A percentile compares a stretch with the other conserved stretches of the same genome.
These are phyloP conservation scores for Dromaius novaehollandiae DNA, from an alignment of 2,113 vertebrate species.

Conservation along the genomic window DNA sequence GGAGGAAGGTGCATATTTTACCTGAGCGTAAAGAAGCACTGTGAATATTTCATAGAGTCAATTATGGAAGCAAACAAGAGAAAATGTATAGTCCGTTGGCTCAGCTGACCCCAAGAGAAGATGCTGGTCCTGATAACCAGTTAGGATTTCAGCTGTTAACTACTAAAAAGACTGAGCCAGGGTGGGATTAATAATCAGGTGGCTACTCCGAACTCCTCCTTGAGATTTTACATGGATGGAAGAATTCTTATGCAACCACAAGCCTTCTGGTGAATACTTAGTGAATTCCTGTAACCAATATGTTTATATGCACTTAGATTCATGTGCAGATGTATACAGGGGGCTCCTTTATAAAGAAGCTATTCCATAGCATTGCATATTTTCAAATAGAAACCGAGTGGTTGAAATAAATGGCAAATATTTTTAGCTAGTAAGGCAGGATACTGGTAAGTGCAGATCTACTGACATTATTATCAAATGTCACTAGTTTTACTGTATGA, in stretches of 20 bases:
- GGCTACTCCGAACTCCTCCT: not conserved
- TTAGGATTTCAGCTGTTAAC: not conserved
- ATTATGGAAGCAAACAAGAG: not conserved
- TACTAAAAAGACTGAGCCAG: not conserved
- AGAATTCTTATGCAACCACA: not conserved
- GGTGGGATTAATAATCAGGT: not conserved
- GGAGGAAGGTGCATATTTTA: not conserved
- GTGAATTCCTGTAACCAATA: not conserved
- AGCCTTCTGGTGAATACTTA: not conserved
- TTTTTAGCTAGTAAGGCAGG: not conserved
- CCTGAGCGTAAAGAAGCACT: not conserved
- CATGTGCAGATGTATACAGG: rapidly evolving
- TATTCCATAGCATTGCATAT: not conserved
- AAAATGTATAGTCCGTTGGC: not conserved
- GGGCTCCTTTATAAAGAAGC: not conserved
- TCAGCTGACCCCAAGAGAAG: constrained; percentile 9
- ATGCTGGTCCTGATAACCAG: not conserved
- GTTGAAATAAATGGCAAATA: not conserved
- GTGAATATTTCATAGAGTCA: constrained; percentile 6
- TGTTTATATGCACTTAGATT: not conserved
- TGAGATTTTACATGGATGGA: not conserved
- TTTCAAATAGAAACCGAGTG: not conserved
- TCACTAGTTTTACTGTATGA: not conserved
- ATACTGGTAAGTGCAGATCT: not conserved
- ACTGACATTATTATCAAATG: not conserved